phyloP scores from a whole-genome alignment of 2,113 vertebrate species.

The Datnioides undecimradiatus region DNA sequence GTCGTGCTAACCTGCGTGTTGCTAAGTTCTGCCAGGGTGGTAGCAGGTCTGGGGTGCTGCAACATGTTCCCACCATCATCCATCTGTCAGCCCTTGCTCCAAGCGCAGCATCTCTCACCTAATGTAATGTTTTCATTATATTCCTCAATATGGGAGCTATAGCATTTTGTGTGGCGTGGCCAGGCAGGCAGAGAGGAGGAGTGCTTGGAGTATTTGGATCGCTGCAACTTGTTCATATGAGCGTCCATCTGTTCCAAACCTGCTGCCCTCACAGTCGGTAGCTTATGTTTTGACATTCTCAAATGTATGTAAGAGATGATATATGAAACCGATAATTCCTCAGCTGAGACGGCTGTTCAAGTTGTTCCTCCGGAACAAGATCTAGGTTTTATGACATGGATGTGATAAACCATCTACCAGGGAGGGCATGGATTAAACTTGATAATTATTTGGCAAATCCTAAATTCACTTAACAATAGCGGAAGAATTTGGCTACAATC shows the following conservation, averaged over 20 bases:
- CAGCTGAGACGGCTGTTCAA: background rate
- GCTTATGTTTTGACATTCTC: constrained; percentile 47
- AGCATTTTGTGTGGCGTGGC: constrained; percentile 44
- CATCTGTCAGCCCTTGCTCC: constrained; percentile 71
- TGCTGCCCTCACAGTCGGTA: constrained; percentile 48
- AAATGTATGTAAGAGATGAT: constrained; percentile 39
- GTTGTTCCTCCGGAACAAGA: background rate
- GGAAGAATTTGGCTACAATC: background rate
- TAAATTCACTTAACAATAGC: background rate
- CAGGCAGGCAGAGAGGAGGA: constrained; percentile 49
- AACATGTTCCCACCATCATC: constrained; percentile 75
- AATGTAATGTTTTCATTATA: constrained; percentile 75
- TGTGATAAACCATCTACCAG: constrained; percentile 6
- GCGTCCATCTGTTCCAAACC: constrained; percentile 71
- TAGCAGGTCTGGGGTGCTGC: constrained; percentile 70
- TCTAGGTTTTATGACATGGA: background rate
- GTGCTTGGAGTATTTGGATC: constrained; percentile 45
- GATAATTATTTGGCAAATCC: background rate
- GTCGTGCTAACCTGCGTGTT: constrained; percentile 57
- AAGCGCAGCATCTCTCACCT: constrained; percentile 58
- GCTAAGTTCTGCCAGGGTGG: constrained; percentile 68
- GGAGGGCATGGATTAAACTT: background rate
- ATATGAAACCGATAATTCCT: constrained; percentile 14
- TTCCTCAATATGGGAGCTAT: constrained; percentile 67
- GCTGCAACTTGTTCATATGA: constrained; percentile 55